Percentiles rank a stretch among this genome's conserved stretches.
Conservation (phyloP, 2,113 vertebrate species). For the Apeltes quadracus region DNA sequence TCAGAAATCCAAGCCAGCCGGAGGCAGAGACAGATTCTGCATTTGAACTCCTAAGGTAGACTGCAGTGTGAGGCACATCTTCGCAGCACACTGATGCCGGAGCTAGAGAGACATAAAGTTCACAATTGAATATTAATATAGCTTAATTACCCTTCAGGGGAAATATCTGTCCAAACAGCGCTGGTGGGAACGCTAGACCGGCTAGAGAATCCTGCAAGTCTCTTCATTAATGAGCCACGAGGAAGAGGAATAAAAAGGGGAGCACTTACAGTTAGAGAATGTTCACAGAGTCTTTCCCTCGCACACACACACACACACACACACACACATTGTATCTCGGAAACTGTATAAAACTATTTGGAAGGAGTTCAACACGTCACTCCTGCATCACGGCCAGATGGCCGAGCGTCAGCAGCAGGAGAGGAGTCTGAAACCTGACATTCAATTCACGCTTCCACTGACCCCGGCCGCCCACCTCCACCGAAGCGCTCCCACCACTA, state of each 20-base stretch:
- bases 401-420: constrained; percentile 34
- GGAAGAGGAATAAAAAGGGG: constrained; percentile 21
- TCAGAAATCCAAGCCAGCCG: constrained; percentile 59
- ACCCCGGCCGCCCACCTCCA: constrained; percentile 35
- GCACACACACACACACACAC: background rate
- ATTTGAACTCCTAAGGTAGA: constrained; percentile 48
- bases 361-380: constrained; percentile 31
- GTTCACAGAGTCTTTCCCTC: constrained; percentile 10
- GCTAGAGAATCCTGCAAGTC: constrained; percentile 47
- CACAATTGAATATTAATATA: constrained; percentile 70
- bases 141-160: constrained; percentile 69
- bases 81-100: constrained; percentile 37
- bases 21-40: constrained; percentile 55
- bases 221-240: constrained; percentile 44
- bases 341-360: constrained; percentile 32
- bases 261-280: constrained; percentile 30
- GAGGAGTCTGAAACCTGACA: constrained; percentile 53
- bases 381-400: constrained; percentile 39
- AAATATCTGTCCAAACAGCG: constrained; percentile 56
- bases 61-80: constrained; percentile 43
- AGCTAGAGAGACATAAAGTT: constrained; percentile 35
- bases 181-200: constrained; percentile 43
- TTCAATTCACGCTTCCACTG: constrained; percentile 58
- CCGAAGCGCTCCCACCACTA: background rate
- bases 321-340: background rate